Evolutionary conservation across 2,888 invertebrate genomes (phyloP).

Genomic region (Chrysina gloriosa): DNA sequence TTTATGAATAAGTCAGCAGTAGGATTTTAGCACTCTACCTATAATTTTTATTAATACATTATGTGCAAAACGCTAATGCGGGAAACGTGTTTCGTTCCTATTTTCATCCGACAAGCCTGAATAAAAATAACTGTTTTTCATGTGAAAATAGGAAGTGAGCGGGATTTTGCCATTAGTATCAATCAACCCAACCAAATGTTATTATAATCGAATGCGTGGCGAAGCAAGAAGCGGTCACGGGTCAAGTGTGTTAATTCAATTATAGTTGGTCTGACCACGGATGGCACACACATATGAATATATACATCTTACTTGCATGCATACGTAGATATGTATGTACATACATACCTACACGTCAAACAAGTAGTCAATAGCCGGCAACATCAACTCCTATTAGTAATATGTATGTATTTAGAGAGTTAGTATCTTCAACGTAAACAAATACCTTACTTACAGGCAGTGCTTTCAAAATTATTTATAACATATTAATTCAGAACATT

Average conservation of each 20-base stretch:
- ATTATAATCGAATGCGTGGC: conserved; percentile 43
- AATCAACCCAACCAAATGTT: conserved; percentile 41
- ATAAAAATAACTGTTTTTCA: conserved; percentile 38
- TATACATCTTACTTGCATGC: conserved; percentile 2
- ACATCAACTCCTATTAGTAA: conserved; percentile 23
- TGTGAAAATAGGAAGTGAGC: conserved; percentile 40
- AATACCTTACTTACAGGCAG: not conserved
- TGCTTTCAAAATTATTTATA: conserved; percentile 1
- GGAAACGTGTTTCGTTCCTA: conserved; percentile 33
- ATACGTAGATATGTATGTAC: conserved; percentile 1
- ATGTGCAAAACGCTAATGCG: conserved; percentile 32
- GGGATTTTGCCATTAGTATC: conserved; percentile 42
- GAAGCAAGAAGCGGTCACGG: conserved; percentile 44
- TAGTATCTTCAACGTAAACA: conserved; percentile 3
- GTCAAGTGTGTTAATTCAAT: conserved; percentile 48
- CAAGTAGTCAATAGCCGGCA: conserved; percentile 25
- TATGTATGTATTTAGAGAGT: conserved; percentile 16
- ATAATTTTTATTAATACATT: conserved; percentile 26
- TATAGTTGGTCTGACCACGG: conserved; percentile 36
- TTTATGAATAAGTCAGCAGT: conserved; percentile 15
- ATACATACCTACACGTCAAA: conserved; percentile 14
- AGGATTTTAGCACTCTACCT: conserved; percentile 32
- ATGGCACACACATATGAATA: conserved; percentile 9
- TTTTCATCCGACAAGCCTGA: conserved; percentile 25
- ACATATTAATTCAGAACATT: not conserved